A percentile compares a stretch with the other conserved stretches of the same genome.
phyloP scores from a whole-genome alignment of 1,140 invertebrate genomes.

The Luehdorfia chinensis region DNA sequence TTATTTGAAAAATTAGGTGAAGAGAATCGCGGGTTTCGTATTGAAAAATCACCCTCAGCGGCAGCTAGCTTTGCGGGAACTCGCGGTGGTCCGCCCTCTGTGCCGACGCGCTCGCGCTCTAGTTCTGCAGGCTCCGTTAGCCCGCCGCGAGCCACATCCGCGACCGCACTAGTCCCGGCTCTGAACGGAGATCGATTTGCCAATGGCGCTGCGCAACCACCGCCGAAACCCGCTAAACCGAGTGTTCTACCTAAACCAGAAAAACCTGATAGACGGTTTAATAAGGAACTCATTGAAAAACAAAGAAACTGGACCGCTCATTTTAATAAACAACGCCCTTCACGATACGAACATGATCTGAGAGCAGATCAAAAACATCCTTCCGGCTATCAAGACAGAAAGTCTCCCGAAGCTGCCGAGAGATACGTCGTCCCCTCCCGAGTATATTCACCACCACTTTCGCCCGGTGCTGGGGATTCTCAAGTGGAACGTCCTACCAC shows the following conservation, averaged over 20 bases:
- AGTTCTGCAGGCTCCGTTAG: slow-evolving; percentile 80
- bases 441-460: slow-evolving; percentile 66
- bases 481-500: slow-evolving; percentile 60
- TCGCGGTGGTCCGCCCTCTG: slow-evolving; percentile 45
- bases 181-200: slow-evolving; percentile 70
- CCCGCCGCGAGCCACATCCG: slow-evolving; percentile 71
- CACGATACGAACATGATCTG: slow-evolving; percentile 78
- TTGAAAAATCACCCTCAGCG: slow-evolving; percentile 73
- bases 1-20: slow-evolving; percentile 95
- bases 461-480: slow-evolving; percentile 56
- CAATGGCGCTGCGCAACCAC: slow-evolving; percentile 62
- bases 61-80: slow-evolving; percentile 69
- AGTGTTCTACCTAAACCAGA: slow-evolving; percentile 81
- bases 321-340: slow-evolving; percentile 86
- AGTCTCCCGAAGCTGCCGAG: slow-evolving; percentile 55
- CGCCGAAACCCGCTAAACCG: slow-evolving; percentile 74
- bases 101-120: slow-evolving; percentile 75
- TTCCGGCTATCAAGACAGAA: slow-evolving; percentile 48
- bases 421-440: slow-evolving; percentile 61
- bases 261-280: slow-evolving; percentile 89
- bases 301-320: slow-evolving; percentile 94
- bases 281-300: slow-evolving; percentile 92
- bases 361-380: slow-evolving; percentile 52
- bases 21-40: slow-evolving; percentile 79
- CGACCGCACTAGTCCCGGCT: slow-evolving; percentile 61